Base-by-base conservation (phyloP, 1,140 invertebrate species). In the Drosophila nannoptera region DNA sequence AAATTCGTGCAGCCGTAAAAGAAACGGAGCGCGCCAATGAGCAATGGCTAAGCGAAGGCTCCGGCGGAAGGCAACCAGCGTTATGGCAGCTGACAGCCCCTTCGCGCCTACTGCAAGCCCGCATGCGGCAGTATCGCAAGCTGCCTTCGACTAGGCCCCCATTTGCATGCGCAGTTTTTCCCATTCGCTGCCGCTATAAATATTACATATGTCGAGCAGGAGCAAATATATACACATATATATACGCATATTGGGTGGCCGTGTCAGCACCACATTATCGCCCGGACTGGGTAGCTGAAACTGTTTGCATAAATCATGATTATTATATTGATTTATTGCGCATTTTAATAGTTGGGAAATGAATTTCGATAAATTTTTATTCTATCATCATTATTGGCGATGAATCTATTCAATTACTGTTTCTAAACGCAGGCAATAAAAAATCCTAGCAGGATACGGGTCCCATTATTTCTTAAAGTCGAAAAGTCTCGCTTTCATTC, bases 1-100 rank as follows among this genome's bases (percentile, higher is more conserved):
- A 80, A 80, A 80, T 80, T 75, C 73, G 80, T 80, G 77, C 77
- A 75, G 69, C 77, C 72, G 77, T 80, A 80, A 80, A 80, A 80
- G 77, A 73, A 76, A 69, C 73, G 73, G 76, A 80, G 73, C 73
- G 73, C 77, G 72, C 72, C 77, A 78, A 78, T 78, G 75, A 78
- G 70, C 43, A 62, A 42, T 58, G 46, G 52, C 43, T 40, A 14
- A 45, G 32, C 61, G 33, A 54, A 58, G 16, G 22, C 45, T 56
- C 36, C 46, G 46, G 33, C 54, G 68, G 48, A 70, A 70, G 40
- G 16, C 54, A 78, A 55, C 69, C 66, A 58, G 45, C 66, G 70
- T 52, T 69, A 50, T n/a, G n/a, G 8, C 50, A 40, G 36, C 42
- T 36, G 16, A 6, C 4, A 22, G 8, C n/a, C 16, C 49, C n/a